Conservation (phyloP, 1,140 invertebrate species). For the Maconellicoccus hirsutus region DNA sequence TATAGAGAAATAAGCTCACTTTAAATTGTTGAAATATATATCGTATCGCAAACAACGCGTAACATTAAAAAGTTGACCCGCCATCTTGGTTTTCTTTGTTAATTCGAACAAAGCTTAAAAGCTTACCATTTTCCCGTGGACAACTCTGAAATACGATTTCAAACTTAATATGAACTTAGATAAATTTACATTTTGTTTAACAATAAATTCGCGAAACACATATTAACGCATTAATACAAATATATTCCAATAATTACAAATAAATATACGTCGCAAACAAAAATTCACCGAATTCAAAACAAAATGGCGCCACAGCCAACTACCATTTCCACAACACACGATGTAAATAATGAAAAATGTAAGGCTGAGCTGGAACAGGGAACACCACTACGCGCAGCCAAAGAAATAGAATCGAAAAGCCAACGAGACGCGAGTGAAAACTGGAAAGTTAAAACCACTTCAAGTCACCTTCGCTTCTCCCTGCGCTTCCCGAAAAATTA, state of each 20-base stretch:
- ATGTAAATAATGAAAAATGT: not conserved
- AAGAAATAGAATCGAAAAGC: not conserved
- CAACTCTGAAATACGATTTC: not conserved
- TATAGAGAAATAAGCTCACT: not conserved
- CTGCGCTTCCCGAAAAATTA: not conserved
- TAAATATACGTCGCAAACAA: slow-evolving; percentile 9
- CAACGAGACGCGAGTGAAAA: not conserved
- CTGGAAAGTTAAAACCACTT: not conserved
- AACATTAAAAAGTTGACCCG: not conserved
- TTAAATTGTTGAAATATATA: not conserved
- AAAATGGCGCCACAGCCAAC: not conserved
- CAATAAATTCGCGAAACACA: not conserved
- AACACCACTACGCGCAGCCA: not conserved
- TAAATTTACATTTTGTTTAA: not conserved
- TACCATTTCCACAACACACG: not conserved
- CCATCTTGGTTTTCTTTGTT: slow-evolving; percentile 4
- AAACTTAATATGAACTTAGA: not conserved
- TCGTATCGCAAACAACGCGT: not conserved
- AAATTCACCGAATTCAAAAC: not conserved
- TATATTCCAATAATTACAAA: not conserved
- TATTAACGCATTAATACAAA: not conserved
- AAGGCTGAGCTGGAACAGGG: no score
- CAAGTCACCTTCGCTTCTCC: no score
- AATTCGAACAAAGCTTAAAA: not conserved
- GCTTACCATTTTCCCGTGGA: slow-evolving; percentile 1